Evolutionary conservation across 2,113 vertebrate genomes (phyloP).

Genomic region (Jaculus jaculus): DNA sequence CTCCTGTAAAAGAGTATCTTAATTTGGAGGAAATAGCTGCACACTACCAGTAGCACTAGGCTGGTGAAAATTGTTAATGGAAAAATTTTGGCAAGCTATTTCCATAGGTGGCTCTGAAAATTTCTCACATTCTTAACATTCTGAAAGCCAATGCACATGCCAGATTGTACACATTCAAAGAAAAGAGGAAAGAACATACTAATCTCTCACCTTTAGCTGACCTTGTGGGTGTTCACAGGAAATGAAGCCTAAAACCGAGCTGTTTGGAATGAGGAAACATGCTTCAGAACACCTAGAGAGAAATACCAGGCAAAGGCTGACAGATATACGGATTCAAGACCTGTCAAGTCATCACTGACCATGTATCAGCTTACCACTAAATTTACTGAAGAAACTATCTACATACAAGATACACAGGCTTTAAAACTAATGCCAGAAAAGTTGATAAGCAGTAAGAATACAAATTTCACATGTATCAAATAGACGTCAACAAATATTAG

Average conservation of each 20-base stretch:
- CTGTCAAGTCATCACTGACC: background rate
- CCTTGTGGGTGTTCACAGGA: background rate
- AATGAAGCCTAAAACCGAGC: background rate
- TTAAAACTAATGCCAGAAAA: background rate
- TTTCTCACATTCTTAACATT: background rate
- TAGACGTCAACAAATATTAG: background rate
- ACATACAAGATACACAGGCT: background rate
- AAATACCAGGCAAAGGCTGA: background rate
- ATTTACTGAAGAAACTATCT: background rate
- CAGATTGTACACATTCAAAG: background rate
- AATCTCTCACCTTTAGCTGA: background rate
- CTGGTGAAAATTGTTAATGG: background rate
- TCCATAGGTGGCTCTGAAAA: background rate
- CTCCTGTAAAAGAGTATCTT: background rate
- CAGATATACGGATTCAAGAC: background rate
- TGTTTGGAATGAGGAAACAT: background rate
- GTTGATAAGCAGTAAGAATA: background rate
- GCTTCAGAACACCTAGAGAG: background rate
- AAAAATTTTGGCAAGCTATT: background rate
- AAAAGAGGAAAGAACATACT: background rate
- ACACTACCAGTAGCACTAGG: background rate
- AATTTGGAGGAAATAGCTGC: background rate
- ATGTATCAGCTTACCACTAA: background rate
- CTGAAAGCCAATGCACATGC: background rate
- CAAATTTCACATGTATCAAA: background rate